Base-by-base conservation (phyloP, 1,140 invertebrate species). In the Cyclina sinensis region DNA sequence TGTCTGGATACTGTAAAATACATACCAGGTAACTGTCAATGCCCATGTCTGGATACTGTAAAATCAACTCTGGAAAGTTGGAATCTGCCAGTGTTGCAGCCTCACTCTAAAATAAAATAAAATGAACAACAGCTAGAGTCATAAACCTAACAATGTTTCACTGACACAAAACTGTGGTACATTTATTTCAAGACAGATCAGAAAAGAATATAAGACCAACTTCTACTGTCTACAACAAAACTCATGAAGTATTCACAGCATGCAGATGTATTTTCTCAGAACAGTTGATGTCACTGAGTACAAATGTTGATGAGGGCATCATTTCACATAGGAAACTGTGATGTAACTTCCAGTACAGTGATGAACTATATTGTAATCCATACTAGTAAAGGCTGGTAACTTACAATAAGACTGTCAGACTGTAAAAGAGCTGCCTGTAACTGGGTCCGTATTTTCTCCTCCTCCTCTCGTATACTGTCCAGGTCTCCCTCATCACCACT, bases 41-140 rank as follows among this genome's bases (percentile, higher is more conserved):
- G 43, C 86, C 86, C 12, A 88, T 48, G 30, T 88, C 86, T 35
- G 78, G 86, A 73, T 88, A 74, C 35, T 88, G 86, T 27, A 88
- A 39, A 39, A 73, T 80, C 48, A 88, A 24, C 62, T 88, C 86
- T 43, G 86, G 86, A n/a, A 88, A 88, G 37, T 88, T 88, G 30
- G 78, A 32, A 27, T 88, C 78, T 48, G 86, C 86, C 18, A 88
- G 24, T 16, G 43, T 35, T 30, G 86, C 86, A 39, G 83, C 70
- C 27, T 88, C 86, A 76, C 39, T 30, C 86, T 88, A 65, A 76
- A 59, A 88, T 48, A 78, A 21, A 51, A 76, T 32, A 9, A 68
- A 30, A 9, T 3, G 18, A 68, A 30, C 11, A 68, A 27, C n/a
- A n/a, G n/a, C 14, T 62, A 62, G 59, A 62, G 14, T n/a, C n/a